Percentiles rank a stretch among this genome's conserved stretches.
Conservation (phyloP, 1,140 invertebrate genomes). For the Nephila pilipes region DNA sequence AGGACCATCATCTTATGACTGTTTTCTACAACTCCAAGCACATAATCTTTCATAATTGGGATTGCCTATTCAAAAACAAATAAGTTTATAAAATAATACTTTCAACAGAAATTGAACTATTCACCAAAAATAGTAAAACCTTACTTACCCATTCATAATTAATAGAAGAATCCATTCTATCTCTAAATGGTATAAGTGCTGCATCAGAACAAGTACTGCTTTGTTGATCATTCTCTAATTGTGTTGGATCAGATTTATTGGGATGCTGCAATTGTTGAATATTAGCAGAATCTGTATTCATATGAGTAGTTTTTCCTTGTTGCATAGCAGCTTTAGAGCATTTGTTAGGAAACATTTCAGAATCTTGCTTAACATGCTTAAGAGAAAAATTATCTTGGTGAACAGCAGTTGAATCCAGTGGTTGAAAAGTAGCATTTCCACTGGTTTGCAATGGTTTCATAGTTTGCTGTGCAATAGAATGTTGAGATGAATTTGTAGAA, state of each 20-base stretch:
- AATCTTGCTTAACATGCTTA: conserved; percentile 61
- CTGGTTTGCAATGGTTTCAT: conserved; percentile 28
- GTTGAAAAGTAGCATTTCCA: conserved; percentile 59
- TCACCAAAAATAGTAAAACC: not conserved
- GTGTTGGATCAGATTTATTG: conserved; percentile 18
- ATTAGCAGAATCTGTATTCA: conserved; percentile 13
- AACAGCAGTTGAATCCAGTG: conserved; percentile 19
- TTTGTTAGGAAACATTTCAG: conserved; percentile 52
- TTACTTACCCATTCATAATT: conserved; percentile 82
- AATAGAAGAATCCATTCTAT: conserved; percentile 78
- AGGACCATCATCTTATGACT: conserved; percentile 97
- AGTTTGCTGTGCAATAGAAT: not conserved
- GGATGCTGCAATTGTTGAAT: not conserved
- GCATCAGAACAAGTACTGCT: conserved; percentile 44
- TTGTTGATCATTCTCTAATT: conserved; percentile 49
- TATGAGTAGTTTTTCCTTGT: conserved; percentile 32
- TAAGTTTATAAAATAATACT: not conserved
- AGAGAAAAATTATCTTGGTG: conserved; percentile 56
- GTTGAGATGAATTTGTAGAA: conserved; percentile 6
- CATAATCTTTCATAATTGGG: conserved; percentile 88
- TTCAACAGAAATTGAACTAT: not conserved
- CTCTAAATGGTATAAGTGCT: conserved; percentile 43
- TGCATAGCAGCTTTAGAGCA: conserved; percentile 58
- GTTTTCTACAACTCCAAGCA: conserved; percentile 93
- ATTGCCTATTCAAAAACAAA: conserved; percentile 69